Evolutionary conservation across 1,140 invertebrate genomes (phyloP), one percentile per base, ranked within the genome.

Genomic region (Eciton burchellii): DNA sequence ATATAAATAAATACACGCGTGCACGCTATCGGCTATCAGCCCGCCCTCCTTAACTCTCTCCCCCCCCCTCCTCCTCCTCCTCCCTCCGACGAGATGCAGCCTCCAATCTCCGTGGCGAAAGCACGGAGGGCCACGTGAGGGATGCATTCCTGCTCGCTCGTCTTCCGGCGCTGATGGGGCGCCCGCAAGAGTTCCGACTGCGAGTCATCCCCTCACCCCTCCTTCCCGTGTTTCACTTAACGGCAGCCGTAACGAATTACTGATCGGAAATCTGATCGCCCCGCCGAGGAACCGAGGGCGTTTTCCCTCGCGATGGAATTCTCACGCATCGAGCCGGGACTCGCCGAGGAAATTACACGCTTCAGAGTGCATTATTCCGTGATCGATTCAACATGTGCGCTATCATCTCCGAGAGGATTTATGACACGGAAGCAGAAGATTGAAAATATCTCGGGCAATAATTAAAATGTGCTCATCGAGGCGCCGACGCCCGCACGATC

Each of bases 1-100:
- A 74, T 74, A 68, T 79, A 68, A 79, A 62, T 74, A 82, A 47
- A 76, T 65, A 82, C 41, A 56, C 19, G 71, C 26, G 43, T 35
- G 54, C 0, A 41, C 41, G 63, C 43, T 70, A 70, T 43, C 49
- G 24, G 19, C 21, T 19, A 16, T 63, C 14, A n/a, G 21, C 56
- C 52, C 26, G 11, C 6, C 35, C 35, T 6, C n/a, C n/a, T n/a
- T n/a, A n/a, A n/a, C n/a, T n/a, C n/a, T n/a, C n/a, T n/a, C n/a
- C n/a, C n/a, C n/a, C n/a, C n/a, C n/a, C n/a, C n/a, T n/a, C n/a
- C n/a, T n/a, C n/a, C 35, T 6, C 35, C 2, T 35, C 35, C 6
- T 2, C 35, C 35, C 35, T 35, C 6, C 35, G 35, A 2, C 6
- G 2, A 35, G 52, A 21, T 9, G 52, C 60, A 14, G 62, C 35